Evolutionary conservation across 2,797 vertebrate species (phyloP).

Genomic region (Mormyrops attenuatus): DNA sequence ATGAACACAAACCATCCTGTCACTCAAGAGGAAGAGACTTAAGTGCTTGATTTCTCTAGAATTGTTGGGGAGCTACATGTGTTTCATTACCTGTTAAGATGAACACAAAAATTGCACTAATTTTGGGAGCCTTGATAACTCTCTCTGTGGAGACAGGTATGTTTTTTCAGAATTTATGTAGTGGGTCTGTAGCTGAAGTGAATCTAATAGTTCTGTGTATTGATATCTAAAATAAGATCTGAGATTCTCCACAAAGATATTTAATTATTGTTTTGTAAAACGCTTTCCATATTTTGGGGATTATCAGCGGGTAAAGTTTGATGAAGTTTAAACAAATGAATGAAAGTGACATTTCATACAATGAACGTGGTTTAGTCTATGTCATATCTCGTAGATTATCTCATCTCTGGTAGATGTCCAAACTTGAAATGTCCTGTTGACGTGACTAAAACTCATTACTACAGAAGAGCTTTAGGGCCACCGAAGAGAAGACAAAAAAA

Average conservation of each 20-base stretch:
- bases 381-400: too few relatives aligned
- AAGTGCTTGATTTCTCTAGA: neutral
- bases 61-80: neutral
- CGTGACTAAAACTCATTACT: neutral
- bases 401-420: neutral
- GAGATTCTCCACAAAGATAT: neutral
- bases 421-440: neutral
- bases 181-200: neutral
- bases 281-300: neutral
- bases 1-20: neutral
- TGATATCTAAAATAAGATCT: neutral
- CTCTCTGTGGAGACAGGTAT: neutral
- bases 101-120: neutral
- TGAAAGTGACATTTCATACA: neutral
- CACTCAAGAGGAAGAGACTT: neutral
- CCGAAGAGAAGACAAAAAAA: neutral
- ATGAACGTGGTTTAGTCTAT: neutral
- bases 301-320: neutral
- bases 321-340: neutral
- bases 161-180: neutral
- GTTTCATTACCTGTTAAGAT: neutral
- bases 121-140: neutral
- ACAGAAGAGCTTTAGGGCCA: neutral
- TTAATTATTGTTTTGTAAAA: neutral
- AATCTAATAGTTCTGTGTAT: neutral